Conservation (phyloP, 2,888 invertebrate genomes). For the Polyommatus icarus region DNA sequence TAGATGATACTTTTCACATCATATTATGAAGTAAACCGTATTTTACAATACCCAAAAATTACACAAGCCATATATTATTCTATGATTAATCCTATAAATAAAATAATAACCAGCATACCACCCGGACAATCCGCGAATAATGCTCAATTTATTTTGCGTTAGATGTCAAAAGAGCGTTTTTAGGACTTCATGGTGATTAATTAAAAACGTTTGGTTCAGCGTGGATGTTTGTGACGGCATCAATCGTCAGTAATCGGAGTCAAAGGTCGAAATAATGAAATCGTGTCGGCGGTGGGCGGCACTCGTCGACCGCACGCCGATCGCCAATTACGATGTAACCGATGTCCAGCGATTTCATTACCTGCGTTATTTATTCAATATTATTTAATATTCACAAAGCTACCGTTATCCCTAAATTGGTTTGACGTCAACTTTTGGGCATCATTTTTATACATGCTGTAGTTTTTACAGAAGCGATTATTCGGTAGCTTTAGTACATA, state of each 20-base stretch:
- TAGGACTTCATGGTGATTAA: background rate
- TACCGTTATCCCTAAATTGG: background rate
- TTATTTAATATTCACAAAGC: conserved; percentile 25
- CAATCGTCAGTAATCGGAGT: conserved; percentile 40
- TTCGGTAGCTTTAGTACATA: too few species aligned
- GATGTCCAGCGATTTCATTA: conserved; percentile 47
- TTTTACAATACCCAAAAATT: too few species aligned
- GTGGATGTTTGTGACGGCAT: conserved; percentile 12
- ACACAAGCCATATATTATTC: too few species aligned
- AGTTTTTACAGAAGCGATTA: too few species aligned
- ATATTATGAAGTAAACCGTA: too few species aligned
- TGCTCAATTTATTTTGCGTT: background rate
- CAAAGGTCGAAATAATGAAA: conserved; percentile 66
- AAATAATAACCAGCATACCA: background rate
- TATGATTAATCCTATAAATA: background rate
- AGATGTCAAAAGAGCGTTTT: background rate
- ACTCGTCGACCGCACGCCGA: conserved; percentile 58
- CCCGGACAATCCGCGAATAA: background rate
- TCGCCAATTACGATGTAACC: conserved; percentile 59
- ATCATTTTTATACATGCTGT: background rate
- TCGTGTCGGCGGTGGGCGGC: conserved; percentile 51
- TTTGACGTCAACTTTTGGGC: background rate
- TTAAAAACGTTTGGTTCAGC: background rate
- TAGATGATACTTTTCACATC: too few species aligned
- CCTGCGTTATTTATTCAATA: conserved; percentile 31